These are phyloP conservation scores for Phataginus tetradactyla DNA, from an alignment of 2,797 vertebrate species.

Conservation along the genomic window DNA sequence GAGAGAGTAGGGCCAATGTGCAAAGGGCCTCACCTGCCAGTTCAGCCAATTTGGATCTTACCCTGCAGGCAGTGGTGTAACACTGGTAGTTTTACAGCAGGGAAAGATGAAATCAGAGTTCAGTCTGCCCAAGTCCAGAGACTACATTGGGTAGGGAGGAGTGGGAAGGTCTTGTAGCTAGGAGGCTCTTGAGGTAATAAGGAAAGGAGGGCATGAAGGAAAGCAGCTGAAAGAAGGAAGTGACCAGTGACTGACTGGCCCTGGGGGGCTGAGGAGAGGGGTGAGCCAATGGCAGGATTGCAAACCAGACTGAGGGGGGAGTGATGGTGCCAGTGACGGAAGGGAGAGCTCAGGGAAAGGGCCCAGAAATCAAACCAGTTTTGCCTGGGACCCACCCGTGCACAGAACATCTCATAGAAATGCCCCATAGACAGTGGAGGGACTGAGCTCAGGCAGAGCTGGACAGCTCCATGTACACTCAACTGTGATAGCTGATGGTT, in stretches of 20 bases:
- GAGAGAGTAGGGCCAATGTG: not conserved
- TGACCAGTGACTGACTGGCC: not conserved
- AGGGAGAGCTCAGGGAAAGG: not conserved
- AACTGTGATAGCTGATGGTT: not conserved
- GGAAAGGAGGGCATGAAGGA: not conserved
- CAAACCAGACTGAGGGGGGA: not conserved
- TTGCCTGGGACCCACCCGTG: not conserved
- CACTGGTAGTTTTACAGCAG: not conserved
- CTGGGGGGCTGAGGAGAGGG: not conserved
- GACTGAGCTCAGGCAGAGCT: not conserved
- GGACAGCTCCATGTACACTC: not conserved
- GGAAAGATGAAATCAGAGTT: conserved; percentile 53
- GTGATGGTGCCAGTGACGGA: not conserved
- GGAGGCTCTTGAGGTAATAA: not conserved
- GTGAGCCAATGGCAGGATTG: not conserved
- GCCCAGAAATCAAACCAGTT: not conserved
- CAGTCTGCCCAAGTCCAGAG: conserved; percentile 6
- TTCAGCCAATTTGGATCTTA: conserved; percentile 41
- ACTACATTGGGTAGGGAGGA: not conserved
- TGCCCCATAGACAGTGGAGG: not conserved
- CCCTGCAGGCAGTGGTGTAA: not conserved
- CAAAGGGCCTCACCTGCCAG: not conserved
- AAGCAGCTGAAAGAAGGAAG: not conserved
- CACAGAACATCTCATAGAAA: not conserved
- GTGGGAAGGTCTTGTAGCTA: not conserved